Base-by-base conservation (phyloP, 2,797 vertebrate genomes). In the Rhynchotus rufescens region DNA sequence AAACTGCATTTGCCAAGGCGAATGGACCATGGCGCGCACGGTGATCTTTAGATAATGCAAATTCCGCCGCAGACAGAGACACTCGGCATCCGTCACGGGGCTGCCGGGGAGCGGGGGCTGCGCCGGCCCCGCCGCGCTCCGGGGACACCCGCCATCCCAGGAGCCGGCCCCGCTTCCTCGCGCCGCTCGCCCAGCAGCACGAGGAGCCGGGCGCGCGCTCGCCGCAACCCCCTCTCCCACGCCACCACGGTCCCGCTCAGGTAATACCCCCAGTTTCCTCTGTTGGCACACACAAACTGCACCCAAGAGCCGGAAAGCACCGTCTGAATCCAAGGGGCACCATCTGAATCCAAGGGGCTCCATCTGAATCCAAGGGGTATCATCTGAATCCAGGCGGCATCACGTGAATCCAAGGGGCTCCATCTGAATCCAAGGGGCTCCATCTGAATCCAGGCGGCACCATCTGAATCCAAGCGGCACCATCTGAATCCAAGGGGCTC, bases 1-100 rank as follows among this genome's bases (percentile, higher is more conserved):
- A 98, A 98, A 97, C 95, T 95, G 97, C 95, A 93, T 96, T 97
- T 95, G 96, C 95, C 91, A 96, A 98, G 96, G 97, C 79, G 91
- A 94, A 97, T 95, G 97, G 97, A 97, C 96, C 93, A 67, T 54
- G 76, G 97, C 95, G 77, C 82, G 61, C 77, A 89, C 3, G 61
- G 88, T 89, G 96, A 98, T 98, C 96, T 97, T 96, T 88, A 97
- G 96, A 96, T 97, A 97, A 97, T 97, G 97, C 97, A 97, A 96
- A 97, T 97, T 73, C 88, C 89, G 88, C 91, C 42, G 42, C 42
- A 15, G 40, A 40, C 40, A 40, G 40, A 40, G 40, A 40, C 40
- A 40, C 40, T 40, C 14, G 40, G 40, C 40, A 40, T 40, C 40
- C 40, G 40, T 40, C 40, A 40, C 40, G 40, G 40, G 36, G 36